Conservation (phyloP, 2,113 vertebrate genomes). For the Vulpes ferrilata region DNA sequence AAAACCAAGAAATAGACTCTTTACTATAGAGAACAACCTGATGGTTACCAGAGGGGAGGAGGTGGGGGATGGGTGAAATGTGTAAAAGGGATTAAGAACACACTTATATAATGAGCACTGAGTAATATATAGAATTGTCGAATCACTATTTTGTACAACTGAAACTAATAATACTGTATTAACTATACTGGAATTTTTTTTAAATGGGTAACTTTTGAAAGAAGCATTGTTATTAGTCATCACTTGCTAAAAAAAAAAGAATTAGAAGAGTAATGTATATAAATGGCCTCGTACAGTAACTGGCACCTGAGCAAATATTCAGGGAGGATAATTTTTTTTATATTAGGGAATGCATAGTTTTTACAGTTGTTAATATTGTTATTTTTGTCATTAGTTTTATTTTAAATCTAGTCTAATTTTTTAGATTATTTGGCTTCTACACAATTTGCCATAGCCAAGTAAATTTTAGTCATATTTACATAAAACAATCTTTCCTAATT, state of each 20-base stretch:
- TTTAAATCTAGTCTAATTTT: neutral
- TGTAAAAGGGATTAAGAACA: neutral
- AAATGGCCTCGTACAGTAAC: neutral
- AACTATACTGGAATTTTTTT: neutral
- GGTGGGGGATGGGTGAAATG: neutral
- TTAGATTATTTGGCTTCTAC: neutral
- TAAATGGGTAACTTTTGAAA: neutral
- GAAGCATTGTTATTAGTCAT: neutral
- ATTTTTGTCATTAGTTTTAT: neutral
- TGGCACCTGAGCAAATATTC: neutral
- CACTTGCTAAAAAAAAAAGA: neutral
- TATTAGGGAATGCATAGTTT: neutral
- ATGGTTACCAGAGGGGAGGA: neutral
- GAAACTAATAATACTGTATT: neutral
- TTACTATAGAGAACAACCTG: neutral
- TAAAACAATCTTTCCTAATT: neutral
- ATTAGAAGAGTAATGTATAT: neutral
- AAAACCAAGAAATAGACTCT: neutral
- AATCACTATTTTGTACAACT: neutral
- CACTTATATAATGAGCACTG: neutral
- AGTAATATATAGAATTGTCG: neutral
- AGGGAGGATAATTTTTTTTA: neutral
- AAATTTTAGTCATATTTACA: constrained; percentile 18
- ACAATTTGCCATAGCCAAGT: neutral
- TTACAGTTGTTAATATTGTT: neutral